A percentile compares a stretch with the other conserved stretches of the same genome.
phyloP scores from a whole-genome alignment of 2,888 invertebrate species.

The Myopa testacea region DNA sequence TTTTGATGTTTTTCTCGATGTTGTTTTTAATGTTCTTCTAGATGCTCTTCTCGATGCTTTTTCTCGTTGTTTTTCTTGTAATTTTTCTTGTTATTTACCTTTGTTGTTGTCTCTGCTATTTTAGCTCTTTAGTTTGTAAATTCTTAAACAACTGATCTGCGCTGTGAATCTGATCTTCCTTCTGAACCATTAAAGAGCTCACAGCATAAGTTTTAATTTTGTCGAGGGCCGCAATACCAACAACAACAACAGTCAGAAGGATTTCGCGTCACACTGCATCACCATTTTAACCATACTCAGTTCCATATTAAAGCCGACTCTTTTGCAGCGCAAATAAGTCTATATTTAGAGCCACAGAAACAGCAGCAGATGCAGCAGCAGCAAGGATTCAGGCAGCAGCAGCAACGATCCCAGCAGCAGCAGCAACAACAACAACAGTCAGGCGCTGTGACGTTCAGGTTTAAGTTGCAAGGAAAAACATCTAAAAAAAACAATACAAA shows the following conservation, averaged over 20 bases:
- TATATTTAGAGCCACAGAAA: constrained; percentile 29
- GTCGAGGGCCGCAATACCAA: constrained; percentile 12
- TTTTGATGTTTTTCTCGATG: too few species aligned
- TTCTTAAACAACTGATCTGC: too few species aligned
- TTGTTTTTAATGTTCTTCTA: too few species aligned
- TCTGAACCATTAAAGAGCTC: too few species aligned
- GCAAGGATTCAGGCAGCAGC: neutral
- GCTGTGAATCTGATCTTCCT: too few species aligned
- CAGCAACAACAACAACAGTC: neutral
- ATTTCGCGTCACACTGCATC: constrained; percentile 10
- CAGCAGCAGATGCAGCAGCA: neutral
- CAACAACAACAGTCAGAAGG: neutral
- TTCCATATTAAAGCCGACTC: constrained; percentile 52
- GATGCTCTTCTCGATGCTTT: too few species aligned
- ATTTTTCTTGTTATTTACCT: too few species aligned
- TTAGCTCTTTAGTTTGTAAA: constrained; percentile 17
- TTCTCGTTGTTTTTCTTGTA: too few species aligned
- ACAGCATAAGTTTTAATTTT: too few species aligned
- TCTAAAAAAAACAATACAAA: neutral
- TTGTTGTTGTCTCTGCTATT: too few species aligned
- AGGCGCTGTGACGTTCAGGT: neutral
- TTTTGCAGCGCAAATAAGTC: constrained; percentile 39
- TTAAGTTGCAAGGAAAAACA: neutral
- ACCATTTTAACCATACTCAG: constrained; percentile 62
- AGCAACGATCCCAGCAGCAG: neutral